Percentiles rank a stretch among this genome's conserved stretches.
These are phyloP conservation scores for Atrina japonica DNA, from an alignment of 2,888 invertebrate species.

Conservation along the genomic window DNA sequence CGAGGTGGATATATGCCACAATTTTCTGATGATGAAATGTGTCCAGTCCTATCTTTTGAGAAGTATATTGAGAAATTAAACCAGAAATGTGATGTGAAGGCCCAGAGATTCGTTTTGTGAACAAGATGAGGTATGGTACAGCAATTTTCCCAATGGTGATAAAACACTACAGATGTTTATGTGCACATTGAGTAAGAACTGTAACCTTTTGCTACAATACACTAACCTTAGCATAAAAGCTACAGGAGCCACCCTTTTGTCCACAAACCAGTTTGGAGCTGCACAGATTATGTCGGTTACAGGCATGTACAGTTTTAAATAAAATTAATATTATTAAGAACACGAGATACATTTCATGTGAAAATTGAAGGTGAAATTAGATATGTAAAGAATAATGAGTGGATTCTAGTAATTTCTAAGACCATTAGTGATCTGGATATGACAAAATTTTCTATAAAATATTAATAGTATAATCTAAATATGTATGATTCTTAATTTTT, in stretches of 20 bases:
- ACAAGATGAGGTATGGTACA: not conserved
- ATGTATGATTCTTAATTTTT: no score
- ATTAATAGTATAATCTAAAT: no score
- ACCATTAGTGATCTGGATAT: no score
- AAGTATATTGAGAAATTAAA: conserved; percentile 13
- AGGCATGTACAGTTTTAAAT: no score
- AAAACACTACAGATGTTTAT: conserved; percentile 11
- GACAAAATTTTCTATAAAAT: no score
- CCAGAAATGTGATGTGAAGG: conserved; percentile 12
- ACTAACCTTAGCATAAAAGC: conserved; percentile 9
- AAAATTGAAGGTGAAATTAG: no score
- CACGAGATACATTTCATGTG: no score
- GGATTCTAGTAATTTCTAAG: no score
- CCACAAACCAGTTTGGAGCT: not conserved
- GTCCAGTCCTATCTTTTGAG: conserved; percentile 14
- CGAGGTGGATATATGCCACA: not conserved
- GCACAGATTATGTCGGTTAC: conserved; percentile 28
- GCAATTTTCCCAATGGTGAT: not conserved
- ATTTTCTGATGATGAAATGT: not conserved
- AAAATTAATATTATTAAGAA: no score
- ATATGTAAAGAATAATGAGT: no score
- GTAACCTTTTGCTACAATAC: conserved; percentile 5
- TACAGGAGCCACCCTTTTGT: conserved; percentile 13
- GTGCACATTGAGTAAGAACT: conserved; percentile 2
- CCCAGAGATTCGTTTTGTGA: not conserved